phyloP scores from a whole-genome alignment of 2,888 invertebrate genomes.

The Blastobasis adustella region DNA sequence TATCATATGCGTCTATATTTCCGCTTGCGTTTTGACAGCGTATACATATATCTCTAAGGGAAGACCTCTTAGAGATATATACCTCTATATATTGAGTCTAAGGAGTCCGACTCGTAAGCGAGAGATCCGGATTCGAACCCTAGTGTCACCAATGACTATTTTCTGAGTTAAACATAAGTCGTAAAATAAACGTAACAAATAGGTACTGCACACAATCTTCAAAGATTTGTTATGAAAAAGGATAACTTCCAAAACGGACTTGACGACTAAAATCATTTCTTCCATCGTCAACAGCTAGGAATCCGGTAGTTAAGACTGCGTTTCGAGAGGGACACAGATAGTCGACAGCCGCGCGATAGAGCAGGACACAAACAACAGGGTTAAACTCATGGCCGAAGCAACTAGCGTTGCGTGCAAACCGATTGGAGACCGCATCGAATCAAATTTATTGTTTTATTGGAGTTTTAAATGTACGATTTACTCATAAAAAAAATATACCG shows the following conservation, averaged over 20 bases:
- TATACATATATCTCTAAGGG: no score
- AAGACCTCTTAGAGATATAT: no score
- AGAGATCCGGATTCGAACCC: no score
- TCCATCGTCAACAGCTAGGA: constrained; percentile 36
- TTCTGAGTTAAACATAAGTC: no score
- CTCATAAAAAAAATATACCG: neutral
- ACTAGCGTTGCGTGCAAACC: constrained; percentile 1
- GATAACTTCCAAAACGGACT: neutral
- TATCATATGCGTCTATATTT: no score
- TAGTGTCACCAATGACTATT: no score
- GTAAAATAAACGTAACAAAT: no score
- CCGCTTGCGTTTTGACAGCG: no score
- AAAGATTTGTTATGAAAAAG: neutral
- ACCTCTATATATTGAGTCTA: no score
- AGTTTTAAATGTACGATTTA: neutral
- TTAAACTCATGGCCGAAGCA: constrained; percentile 53
- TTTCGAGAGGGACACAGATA: constrained; percentile 36
- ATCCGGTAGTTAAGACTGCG: constrained; percentile 56
- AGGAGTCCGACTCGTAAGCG: no score
- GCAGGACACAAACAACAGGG: constrained; percentile 52
- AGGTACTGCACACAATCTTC: no score
- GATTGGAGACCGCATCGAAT: neutral
- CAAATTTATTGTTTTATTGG: neutral
- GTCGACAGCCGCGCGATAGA: constrained; percentile 23
- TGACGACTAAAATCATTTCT: constrained; percentile 4